Conservation (phyloP, 1,140 invertebrate genomes). For the Plutomurus gul region DNA sequence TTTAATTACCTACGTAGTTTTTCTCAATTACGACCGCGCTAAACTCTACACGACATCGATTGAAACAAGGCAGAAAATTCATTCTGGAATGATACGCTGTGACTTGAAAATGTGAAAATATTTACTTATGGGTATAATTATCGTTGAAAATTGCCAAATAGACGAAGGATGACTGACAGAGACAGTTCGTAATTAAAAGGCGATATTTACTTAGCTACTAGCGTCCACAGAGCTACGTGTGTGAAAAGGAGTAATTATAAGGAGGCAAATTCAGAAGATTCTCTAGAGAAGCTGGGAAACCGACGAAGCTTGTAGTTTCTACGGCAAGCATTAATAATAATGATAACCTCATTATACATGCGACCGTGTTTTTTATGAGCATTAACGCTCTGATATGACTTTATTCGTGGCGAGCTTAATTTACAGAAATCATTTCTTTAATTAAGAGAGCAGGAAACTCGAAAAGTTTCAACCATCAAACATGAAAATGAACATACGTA, state of each 20-base stretch:
- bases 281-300: slow-evolving; percentile 28
- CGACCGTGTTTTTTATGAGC: background rate
- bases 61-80: background rate
- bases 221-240: background rate
- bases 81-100: background rate
- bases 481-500: slow-evolving; percentile 18
- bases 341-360: slow-evolving; percentile 25
- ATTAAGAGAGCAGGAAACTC: slow-evolving; percentile 13
- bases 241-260: slow-evolving; percentile 28
- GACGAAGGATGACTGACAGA: background rate
- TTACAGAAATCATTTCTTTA: slow-evolving; percentile 3
- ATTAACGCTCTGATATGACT: background rate
- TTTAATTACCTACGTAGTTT: background rate
- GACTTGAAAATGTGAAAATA: slow-evolving; percentile 17
- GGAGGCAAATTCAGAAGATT: slow-evolving; percentile 21
- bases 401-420: slow-evolving; percentile 1
- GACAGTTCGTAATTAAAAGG: slow-evolving; percentile 10
- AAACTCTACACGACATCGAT: background rate
- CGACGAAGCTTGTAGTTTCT: slow-evolving; percentile 16
- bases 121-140: background rate
- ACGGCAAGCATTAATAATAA: slow-evolving; percentile 21
- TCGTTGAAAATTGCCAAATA: background rate
- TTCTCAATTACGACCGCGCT: background rate
- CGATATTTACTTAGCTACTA: slow-evolving; percentile 1
- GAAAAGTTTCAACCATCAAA: slow-evolving; percentile 1